These are phyloP conservation scores for Probaryconus sp. DNA, from an alignment of 1,140 invertebrate species.

Conservation along the genomic window DNA sequence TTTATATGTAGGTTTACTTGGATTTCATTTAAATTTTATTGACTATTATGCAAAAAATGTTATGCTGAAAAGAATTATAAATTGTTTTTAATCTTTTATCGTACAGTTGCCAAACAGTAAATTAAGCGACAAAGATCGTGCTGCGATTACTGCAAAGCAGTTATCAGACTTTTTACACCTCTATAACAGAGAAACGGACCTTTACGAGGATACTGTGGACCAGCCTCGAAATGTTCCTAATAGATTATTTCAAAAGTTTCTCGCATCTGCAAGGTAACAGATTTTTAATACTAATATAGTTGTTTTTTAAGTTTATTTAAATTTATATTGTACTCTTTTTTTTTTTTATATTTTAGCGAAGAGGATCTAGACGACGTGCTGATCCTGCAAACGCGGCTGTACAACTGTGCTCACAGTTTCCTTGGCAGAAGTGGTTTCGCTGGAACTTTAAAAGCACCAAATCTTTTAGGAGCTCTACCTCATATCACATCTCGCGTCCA, in stretches of 20 bases:
- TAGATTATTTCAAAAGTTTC: constrained; percentile 80
- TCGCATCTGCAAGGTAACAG: constrained; percentile 75
- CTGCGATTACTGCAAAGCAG: constrained; percentile 92
- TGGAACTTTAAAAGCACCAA: constrained; percentile 71
- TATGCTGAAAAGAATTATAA: too few relatives aligned
- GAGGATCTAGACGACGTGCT: constrained; percentile 83
- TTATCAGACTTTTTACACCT: constrained; percentile 94
- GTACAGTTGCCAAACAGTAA: constrained; percentile 85
- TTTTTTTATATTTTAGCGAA: constrained; percentile 76
- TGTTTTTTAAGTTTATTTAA: constrained; percentile 8
- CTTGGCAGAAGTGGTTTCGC: constrained; percentile 79
- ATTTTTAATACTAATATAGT: not conserved
- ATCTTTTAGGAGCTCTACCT: constrained; percentile 75
- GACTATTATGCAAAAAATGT: too few relatives aligned
- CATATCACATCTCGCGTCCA: constrained; percentile 76
- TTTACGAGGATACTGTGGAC: constrained; percentile 84
- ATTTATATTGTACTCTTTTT: not conserved
- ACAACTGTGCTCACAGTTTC: constrained; percentile 83
- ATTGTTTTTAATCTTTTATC: constrained; percentile 44
- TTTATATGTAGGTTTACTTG: too few relatives aligned
- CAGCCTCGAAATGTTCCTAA: constrained; percentile 80
- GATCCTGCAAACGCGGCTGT: constrained; percentile 81
- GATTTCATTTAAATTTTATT: too few relatives aligned
- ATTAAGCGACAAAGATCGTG: constrained; percentile 89
- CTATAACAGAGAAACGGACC: constrained; percentile 91